These are phyloP conservation scores for Pluvialis apricaria DNA, from an alignment of 2,113 vertebrate genomes.

Conservation along the genomic window DNA sequence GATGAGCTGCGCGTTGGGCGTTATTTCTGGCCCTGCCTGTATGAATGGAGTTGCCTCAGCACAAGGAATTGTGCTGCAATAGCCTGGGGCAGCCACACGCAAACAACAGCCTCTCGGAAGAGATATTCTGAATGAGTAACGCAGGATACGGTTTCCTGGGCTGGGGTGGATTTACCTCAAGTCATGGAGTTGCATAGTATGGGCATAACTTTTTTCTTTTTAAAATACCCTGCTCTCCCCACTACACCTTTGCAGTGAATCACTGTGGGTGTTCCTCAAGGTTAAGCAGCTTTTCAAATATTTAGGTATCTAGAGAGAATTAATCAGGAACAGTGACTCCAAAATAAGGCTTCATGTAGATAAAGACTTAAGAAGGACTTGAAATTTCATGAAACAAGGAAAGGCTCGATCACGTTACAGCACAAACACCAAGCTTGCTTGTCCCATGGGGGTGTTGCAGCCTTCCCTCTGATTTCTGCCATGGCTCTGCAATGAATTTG, in stretches of 20 bases:
- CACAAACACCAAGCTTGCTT: not conserved
- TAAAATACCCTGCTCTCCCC: not conserved
- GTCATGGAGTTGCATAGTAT: fast-evolving
- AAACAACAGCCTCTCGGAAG: not conserved
- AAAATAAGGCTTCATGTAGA: not conserved
- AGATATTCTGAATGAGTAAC: not conserved
- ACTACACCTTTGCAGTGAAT: not conserved
- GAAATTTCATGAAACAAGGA: not conserved
- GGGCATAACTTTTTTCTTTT: not conserved
- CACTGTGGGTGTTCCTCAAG: not conserved
- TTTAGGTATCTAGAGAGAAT: not conserved
- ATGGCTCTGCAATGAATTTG: not conserved
- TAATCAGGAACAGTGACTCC: not conserved
- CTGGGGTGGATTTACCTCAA: not conserved
- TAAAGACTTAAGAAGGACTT: not conserved
- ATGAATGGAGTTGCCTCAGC: not conserved
- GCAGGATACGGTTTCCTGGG: not conserved
- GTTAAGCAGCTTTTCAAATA: not conserved
- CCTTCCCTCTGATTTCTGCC: not conserved
- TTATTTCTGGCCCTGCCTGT: not conserved
- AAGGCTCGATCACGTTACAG: not conserved
- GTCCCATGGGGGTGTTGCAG: not conserved
- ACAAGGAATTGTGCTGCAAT: not conserved
- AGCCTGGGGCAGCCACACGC: not conserved
- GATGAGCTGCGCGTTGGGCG: fast-evolving